Percentiles rank a stretch among this genome's conserved stretches.
phyloP scores from a whole-genome alignment of 2,888 invertebrate genomes.

The Andrena haemorrhoa region DNA sequence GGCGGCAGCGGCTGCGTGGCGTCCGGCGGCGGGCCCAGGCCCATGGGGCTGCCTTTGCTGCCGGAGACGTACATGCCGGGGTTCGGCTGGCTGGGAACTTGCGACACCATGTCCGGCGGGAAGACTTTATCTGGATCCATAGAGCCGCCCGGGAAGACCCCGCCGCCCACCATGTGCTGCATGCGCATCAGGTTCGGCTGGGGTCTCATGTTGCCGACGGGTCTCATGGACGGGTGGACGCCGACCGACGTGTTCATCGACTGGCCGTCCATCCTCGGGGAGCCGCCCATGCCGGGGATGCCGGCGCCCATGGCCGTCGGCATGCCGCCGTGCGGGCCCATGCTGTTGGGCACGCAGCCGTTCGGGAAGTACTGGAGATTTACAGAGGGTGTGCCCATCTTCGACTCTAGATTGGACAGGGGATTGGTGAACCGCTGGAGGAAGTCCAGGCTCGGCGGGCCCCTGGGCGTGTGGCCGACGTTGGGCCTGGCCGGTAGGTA shows the following conservation, averaged over 20 bases:
- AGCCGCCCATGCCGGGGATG: slow-evolving; percentile 81
- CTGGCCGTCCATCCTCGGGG: slow-evolving; percentile 84
- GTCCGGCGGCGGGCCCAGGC: slow-evolving; percentile 86
- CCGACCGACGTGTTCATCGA: slow-evolving; percentile 84
- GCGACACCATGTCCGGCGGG: slow-evolving; percentile 82
- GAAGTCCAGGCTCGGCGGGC: slow-evolving; percentile 95
- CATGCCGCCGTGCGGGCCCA: slow-evolving; percentile 84
- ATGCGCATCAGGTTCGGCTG: slow-evolving; percentile 83
- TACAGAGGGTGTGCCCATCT: slow-evolving; percentile 88
- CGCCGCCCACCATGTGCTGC: slow-evolving; percentile 84
- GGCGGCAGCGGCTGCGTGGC: slow-evolving; percentile 92
- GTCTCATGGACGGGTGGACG: slow-evolving; percentile 83
- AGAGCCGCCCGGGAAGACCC: slow-evolving; percentile 82
- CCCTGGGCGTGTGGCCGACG: slow-evolving; percentile 90
- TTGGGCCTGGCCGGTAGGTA: slow-evolving; percentile 98
- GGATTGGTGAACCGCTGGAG: slow-evolving; percentile 95
- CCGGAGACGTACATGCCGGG: slow-evolving; percentile 88
- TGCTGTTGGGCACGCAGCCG: slow-evolving; percentile 86
- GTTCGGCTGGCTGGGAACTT: slow-evolving; percentile 82
- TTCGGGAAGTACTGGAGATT: slow-evolving; percentile 91
- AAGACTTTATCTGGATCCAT: slow-evolving; percentile 84
- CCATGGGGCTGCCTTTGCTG: slow-evolving; percentile 87
- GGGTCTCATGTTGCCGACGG: slow-evolving; percentile 84
- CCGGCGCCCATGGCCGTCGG: slow-evolving; percentile 85
- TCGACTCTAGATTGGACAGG: slow-evolving; percentile 89